These are phyloP conservation scores for Euzophera pinguis DNA, from an alignment of 2,888 invertebrate genomes.

Conservation along the genomic window DNA sequence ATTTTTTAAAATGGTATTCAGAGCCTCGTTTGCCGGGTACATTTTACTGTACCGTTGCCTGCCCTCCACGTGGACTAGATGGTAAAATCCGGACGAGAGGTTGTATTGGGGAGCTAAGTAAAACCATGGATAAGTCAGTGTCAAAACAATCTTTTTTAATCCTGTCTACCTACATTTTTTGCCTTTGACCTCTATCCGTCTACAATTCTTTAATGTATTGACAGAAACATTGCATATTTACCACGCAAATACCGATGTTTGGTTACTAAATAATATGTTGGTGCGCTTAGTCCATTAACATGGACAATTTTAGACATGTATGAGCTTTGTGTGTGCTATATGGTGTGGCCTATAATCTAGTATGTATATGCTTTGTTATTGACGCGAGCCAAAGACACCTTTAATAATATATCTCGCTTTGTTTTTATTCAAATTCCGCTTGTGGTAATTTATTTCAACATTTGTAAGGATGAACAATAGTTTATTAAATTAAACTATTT, in stretches of 20 bases:
- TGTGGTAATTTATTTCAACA: slow-evolving; percentile 19
- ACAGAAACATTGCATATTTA: slow-evolving; percentile 3
- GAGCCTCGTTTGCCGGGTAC: no score
- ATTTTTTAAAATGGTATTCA: no score
- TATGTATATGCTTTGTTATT: background rate
- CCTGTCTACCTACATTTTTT: background rate
- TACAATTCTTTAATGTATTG: background rate
- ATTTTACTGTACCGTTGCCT: no score
- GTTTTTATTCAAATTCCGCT: slow-evolving; percentile 48
- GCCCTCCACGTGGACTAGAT: no score
- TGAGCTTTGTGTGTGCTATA: no score
- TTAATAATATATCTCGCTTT: slow-evolving; percentile 35
- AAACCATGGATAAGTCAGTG: no score
- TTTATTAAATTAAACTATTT: no score
- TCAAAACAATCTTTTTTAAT: no score
- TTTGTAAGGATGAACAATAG: no score
- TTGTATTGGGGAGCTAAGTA: no score
- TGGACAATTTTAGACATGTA: slow-evolving; percentile 26
- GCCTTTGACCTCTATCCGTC: background rate
- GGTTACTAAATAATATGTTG: background rate
- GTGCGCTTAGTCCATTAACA: slow-evolving; percentile 33
- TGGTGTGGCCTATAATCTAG: no score
- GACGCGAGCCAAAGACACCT: slow-evolving; percentile 53
- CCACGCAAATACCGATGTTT: background rate
- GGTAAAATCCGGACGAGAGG: no score